Percentiles rank a stretch among this genome's conserved stretches.
Conservation (phyloP, 1,140 invertebrate genomes). For the Asbolus verrucosus region DNA sequence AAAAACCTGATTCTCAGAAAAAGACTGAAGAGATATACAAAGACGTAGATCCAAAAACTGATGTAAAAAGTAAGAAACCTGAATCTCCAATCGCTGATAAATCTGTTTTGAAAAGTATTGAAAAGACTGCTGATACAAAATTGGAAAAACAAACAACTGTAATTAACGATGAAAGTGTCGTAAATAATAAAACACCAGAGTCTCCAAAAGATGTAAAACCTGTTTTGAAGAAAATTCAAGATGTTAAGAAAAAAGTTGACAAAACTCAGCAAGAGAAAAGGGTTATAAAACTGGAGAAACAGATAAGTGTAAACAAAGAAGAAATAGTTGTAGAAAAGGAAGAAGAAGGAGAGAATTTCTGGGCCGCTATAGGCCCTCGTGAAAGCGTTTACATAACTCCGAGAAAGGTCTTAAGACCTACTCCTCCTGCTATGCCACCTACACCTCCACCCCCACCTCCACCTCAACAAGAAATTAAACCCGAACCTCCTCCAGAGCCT, state of each 20-base stretch:
- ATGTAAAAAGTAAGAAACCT: too few relatives aligned
- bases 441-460: background rate
- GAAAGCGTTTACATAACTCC: slow-evolving; percentile 66
- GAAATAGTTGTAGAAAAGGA: background rate
- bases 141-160: too few relatives aligned
- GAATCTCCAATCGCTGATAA: too few relatives aligned
- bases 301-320: slow-evolving; percentile 10
- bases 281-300: background rate
- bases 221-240: too few relatives aligned
- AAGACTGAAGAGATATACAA: too few relatives aligned
- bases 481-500: slow-evolving; percentile 38
- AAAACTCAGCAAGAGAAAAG: background rate
- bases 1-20: too few relatives aligned
- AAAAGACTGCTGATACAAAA: too few relatives aligned
- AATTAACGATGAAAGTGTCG: background rate
- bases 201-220: too few relatives aligned
- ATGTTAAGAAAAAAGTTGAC: too few relatives aligned
- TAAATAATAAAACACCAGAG: background rate
- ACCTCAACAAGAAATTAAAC: slow-evolving; percentile 40
- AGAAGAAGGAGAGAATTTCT: slow-evolving; percentile 65
- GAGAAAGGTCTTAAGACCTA: slow-evolving; percentile 56
- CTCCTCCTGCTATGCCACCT: background rate
- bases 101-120: too few relatives aligned
- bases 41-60: too few relatives aligned
- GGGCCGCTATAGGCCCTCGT: slow-evolving; percentile 68